phyloP scores from a whole-genome alignment of 1,140 invertebrate species.

The Drosophila kanapiae region DNA sequence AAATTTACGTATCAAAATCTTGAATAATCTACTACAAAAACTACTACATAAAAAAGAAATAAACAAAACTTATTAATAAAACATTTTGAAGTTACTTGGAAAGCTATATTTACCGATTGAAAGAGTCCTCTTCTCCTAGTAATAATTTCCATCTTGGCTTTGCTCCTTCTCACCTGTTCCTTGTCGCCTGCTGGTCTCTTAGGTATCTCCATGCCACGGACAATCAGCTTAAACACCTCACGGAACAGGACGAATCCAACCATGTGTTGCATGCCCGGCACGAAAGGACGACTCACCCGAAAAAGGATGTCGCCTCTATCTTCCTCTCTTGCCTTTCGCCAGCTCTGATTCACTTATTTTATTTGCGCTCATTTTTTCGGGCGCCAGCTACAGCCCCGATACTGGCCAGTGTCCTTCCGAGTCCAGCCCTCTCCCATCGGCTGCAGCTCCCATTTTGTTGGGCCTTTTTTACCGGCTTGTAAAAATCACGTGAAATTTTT shows the following conservation, averaged over 20 bases:
- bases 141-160: background rate
- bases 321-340: background rate
- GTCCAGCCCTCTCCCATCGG: conserved; percentile 7
- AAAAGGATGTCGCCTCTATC: conserved; percentile 9
- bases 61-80: background rate
- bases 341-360: conserved; percentile 22
- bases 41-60: too few species aligned
- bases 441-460: conserved; percentile 28
- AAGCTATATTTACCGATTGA: background rate
- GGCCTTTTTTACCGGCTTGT: conserved; percentile 57
- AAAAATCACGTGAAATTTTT: conserved; percentile 74
- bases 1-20: too few species aligned
- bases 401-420: conserved; percentile 39
- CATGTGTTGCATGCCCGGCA: conserved; percentile 68
- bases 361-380: conserved; percentile 30
- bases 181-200: background rate
- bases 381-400: conserved; percentile 1
- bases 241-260: conserved; percentile 30
- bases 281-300: conserved; percentile 11
- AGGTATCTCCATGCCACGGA: background rate
- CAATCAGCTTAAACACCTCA: conserved; percentile 69
- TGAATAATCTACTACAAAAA: too few species aligned
- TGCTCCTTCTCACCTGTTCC: conserved; percentile 2
- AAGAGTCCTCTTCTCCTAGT: background rate
- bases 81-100: too few species aligned